phyloP scores from a whole-genome alignment of 1,140 invertebrate species.

The Aphaenogaster floridana region DNA sequence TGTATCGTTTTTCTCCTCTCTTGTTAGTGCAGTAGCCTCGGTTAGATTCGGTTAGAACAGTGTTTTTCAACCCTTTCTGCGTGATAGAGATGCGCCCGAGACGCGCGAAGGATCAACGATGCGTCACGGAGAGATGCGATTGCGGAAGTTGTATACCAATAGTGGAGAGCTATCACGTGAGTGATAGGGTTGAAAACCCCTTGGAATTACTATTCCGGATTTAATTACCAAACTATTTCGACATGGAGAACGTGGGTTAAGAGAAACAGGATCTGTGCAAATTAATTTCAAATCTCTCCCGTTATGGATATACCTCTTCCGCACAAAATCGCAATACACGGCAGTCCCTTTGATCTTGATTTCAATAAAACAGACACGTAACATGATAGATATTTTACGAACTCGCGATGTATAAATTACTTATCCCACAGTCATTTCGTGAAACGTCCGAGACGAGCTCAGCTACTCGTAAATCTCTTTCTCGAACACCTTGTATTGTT shows the following conservation, averaged over 20 bases:
- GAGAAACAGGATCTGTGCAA: background rate
- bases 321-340: background rate
- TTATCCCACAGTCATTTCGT: background rate
- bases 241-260: background rate
- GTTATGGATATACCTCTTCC: constrained; percentile 34
- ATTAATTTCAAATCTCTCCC: background rate
- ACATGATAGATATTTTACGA: constrained; percentile 24
- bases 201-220: background rate
- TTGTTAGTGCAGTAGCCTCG: constrained; percentile 56
- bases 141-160: constrained; percentile 17
- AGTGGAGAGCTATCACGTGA: background rate
- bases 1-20: constrained; percentile 18
- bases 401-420: constrained; percentile 11
- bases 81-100: constrained; percentile 4
- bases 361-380: constrained; percentile 22
- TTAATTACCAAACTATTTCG: background rate
- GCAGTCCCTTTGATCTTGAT: constrained; percentile 54
- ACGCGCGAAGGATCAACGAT: background rate
- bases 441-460: background rate
- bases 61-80: constrained; percentile 61
- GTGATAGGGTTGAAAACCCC: no score
- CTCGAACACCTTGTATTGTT: constrained; percentile 53
- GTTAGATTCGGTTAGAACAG: constrained; percentile 63
- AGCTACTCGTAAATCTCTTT: constrained; percentile 33
- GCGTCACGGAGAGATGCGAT: background rate